Evolutionary conservation across 2,888 invertebrate genomes (phyloP).

Genomic region (Tetragonisca angustula): DNA sequence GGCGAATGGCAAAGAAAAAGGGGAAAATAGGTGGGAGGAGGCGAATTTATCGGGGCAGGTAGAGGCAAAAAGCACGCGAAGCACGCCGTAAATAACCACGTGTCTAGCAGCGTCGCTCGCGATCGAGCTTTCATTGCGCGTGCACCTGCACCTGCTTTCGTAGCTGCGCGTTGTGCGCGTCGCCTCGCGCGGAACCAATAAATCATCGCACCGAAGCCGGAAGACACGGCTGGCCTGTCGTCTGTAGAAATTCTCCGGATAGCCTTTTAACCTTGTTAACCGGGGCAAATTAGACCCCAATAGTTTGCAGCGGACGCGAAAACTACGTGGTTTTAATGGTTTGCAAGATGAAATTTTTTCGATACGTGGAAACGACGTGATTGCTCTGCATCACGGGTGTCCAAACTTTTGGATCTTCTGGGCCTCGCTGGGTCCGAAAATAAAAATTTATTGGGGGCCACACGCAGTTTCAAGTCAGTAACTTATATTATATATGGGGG

Average conservation of each 20-base stretch:
- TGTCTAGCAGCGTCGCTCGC: constrained; percentile 39
- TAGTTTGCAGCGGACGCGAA: background rate
- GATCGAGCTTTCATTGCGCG: constrained; percentile 59
- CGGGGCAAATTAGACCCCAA: background rate
- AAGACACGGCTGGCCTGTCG: constrained; percentile 6
- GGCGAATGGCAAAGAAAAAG: constrained; percentile 21
- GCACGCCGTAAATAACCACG: constrained; percentile 67
- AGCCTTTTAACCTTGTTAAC: background rate
- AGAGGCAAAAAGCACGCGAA: constrained; percentile 59
- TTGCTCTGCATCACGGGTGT: background rate
- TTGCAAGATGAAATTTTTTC: background rate
- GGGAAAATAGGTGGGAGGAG: constrained; percentile 14
- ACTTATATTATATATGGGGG: too few relatives aligned
- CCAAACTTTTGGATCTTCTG: too few relatives aligned
- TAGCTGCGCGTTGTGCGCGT: background rate
- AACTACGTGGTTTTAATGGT: background rate
- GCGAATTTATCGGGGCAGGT: constrained; percentile 53
- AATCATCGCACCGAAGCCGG: constrained; percentile 40
- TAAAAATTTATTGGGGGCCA: too few relatives aligned
- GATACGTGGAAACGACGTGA: background rate
- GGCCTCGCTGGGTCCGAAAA: too few relatives aligned
- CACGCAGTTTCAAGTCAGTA: too few relatives aligned
- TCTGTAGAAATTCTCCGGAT: constrained; percentile 19
- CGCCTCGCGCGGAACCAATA: constrained; percentile 15
- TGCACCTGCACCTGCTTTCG: constrained; percentile 48